phyloP scores from a whole-genome alignment of 2,797 vertebrate species.

The Okamejei kenojei region DNA sequence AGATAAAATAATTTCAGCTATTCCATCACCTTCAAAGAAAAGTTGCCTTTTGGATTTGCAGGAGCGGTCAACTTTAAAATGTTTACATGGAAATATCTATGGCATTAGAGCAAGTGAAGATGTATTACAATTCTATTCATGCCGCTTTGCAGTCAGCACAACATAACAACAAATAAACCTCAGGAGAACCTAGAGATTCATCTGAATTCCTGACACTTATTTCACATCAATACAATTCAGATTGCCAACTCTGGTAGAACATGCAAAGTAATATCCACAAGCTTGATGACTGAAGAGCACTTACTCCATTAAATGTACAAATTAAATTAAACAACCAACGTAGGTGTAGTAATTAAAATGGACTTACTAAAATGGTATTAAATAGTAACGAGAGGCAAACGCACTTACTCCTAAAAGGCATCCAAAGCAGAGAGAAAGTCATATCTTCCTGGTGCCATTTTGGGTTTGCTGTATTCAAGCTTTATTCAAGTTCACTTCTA shows the following conservation, averaged over 20 bases:
- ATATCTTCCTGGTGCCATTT: neutral
- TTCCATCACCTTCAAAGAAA: neutral
- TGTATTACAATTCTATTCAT: neutral
- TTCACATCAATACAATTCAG: neutral
- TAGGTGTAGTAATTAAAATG: neutral
- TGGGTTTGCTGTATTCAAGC: neutral
- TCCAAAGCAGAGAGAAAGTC: neutral
- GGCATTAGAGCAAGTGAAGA: neutral
- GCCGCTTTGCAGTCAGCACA: neutral
- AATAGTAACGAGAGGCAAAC: neutral
- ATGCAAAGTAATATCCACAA: neutral
- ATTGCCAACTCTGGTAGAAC: neutral
- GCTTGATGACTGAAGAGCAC: neutral
- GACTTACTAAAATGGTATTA: neutral
- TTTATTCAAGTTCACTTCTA: neutral
- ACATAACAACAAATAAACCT: neutral
- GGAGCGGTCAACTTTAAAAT: neutral
- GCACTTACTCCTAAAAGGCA: neutral
- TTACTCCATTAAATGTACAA: conserved; percentile 10
- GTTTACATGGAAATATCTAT: neutral
- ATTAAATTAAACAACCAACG: neutral
- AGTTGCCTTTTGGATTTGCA: neutral
- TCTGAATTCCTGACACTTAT: conserved; percentile 10
- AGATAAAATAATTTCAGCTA: neutral
- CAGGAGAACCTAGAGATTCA: neutral